Evolutionary conservation across 2,888 invertebrate genomes (phyloP), one percentile per base, ranked within the genome.

Genomic region (Nemotelus nigrinus): DNA sequence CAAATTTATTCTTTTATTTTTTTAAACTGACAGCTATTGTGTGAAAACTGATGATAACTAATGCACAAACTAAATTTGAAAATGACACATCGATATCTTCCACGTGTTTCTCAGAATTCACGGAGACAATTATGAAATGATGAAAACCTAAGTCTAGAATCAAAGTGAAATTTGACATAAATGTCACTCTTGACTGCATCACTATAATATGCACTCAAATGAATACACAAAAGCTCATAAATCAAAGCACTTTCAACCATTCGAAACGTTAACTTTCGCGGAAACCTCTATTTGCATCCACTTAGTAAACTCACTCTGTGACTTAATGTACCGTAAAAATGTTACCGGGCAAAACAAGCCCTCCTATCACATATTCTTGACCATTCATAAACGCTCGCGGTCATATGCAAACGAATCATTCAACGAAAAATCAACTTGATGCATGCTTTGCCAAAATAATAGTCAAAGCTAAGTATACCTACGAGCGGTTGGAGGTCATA

Each of bases 141-240:
- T 25, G 25, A 25, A 25, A 25, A 25, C 25, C 0, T 25, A 25
- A 25, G 25, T 25, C 25, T 25, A 25, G 25, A 25, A 25, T 25
- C 25, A 25, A 25, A 55, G 70, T 70, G 70, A 70, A 70, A 70
- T 8, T 70, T 47, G 55, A 43, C 70, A 70, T 44, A 55, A 25
- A 25, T 25, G 25, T 25, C 25, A 25, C 25, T 25, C 25, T 25
- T 25, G 1, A 25, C 25, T 25, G 25, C 25, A 25, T 25, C 25
- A 25, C 25, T 25, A 25, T 25, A 25, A 25, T 25, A 25, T 25
- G 25, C 25, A 25, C 25, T 25, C 25, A 25, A 25, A 25, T 25
- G 25, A 25, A 25, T 25, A 25, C 25, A 25, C 25, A 25, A 25
- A 25, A 25, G 25, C 25, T 25, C 25, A 25, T 25, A 25, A 25